Evolutionary conservation across 92 coral and sea anemone species (phyloP).

Genomic region (Isaurus tuberculatus): DNA sequence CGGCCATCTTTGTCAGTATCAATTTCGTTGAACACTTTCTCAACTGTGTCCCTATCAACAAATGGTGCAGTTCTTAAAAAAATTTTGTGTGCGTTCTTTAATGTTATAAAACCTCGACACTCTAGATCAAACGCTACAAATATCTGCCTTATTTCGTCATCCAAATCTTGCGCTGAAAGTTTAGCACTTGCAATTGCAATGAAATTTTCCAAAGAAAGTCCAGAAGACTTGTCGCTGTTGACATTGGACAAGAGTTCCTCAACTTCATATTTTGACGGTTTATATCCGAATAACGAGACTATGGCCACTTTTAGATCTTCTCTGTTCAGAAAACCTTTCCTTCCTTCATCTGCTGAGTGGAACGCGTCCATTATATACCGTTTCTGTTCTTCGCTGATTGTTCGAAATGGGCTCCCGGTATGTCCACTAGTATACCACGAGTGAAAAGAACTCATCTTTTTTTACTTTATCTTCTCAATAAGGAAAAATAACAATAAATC

Average conservation of each 20-base stretch:
- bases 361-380: conserved; percentile 72
- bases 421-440: background rate
- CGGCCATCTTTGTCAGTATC: conserved; percentile 95
- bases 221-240: conserved; percentile 38
- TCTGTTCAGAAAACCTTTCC: conserved; percentile 79
- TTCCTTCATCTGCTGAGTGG: conserved; percentile 74
- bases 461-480: background rate
- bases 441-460: background rate
- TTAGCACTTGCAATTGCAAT: conserved; percentile 72
- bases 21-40: conserved; percentile 85
- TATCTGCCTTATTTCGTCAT: conserved; percentile 91
- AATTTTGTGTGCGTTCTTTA: conserved; percentile 77
- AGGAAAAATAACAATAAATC: background rate
- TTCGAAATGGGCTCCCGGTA: background rate
- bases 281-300: conserved; percentile 91
- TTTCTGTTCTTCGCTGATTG: conserved; percentile 45
- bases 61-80: conserved; percentile 87
- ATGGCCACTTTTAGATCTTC: conserved; percentile 93
- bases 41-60: conserved; percentile 72
- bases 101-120: conserved; percentile 88
- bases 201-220: conserved; percentile 69
- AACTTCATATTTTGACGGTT: conserved; percentile 90
- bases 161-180: conserved; percentile 74
- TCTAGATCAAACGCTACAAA: conserved; percentile 91
- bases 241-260: conserved; percentile 72